Evolutionary conservation across 2,888 invertebrate species (phyloP), one percentile per base, ranked within the genome.

Genomic region (Notodonta ziczac): DNA sequence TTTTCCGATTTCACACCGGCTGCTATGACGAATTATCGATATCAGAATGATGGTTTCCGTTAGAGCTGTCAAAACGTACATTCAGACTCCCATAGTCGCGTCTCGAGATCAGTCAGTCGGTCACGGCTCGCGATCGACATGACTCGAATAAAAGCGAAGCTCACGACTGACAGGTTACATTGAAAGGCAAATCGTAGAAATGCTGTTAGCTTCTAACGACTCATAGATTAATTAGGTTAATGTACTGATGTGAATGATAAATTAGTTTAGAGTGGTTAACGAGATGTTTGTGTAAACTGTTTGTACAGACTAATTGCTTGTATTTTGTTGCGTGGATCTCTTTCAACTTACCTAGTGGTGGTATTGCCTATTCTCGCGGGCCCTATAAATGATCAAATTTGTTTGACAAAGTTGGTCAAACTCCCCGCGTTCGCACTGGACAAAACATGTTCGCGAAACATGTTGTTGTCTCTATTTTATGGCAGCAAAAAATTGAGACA

Each of bases 81-180:
- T 70, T 72, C 61, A 57, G 60, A 65, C 68, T 60, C 66, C 65
- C 69, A 72, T 73, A 76, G 77, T 75, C 76, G 6, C 77, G 67
- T 48, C 48, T 52, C 32, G 70, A 77, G 81, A 82, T 77, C 74
- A 79, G 73, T 77, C 74, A 79, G 73, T 78, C 73, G 80, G 83
- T 86, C 87, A 88, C 87, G 87, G 84, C 67, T 69, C 80, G 70
- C 80, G 78, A 77, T 80, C 77, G 81, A 79, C 78, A 74, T 76
- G 76, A 76, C 81, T 74, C 74, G 78, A 76, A 80, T 40, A 56
- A 72, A 40, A 39, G 14, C 57, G 39, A 50, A 16, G 57, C 57
- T 57, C 57, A 57, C 57, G 57, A 57, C 70, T 72, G 60, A 66
- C 61, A 57, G 58, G 74, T 39, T 32, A 39, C 58, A 54, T 35